Conservation (phyloP, 2,113 vertebrate species). For the Anoura caudifer region DNA sequence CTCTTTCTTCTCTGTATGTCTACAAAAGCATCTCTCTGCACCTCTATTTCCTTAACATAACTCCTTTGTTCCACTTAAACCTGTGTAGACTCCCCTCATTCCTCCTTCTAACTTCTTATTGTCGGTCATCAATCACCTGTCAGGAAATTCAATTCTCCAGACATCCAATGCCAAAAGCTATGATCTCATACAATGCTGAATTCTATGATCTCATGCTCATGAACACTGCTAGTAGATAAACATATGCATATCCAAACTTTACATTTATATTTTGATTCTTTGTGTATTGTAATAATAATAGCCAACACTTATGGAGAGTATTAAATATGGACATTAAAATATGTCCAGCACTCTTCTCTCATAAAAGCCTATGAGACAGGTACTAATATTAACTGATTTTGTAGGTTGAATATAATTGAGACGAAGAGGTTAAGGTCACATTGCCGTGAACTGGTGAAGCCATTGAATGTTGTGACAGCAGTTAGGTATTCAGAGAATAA, state of each 20-base stretch:
- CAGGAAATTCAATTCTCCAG: neutral
- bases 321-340: neutral
- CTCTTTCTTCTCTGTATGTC: neutral
- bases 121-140: neutral
- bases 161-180: neutral
- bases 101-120: neutral
- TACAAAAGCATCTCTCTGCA: neutral
- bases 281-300: neutral
- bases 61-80: neutral
- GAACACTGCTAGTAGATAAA: neutral
- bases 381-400: neutral
- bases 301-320: neutral
- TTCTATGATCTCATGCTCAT: neutral
- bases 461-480: neutral
- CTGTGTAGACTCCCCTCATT: neutral
- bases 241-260: neutral
- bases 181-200: neutral
- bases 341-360: neutral
- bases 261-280: neutral
- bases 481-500: neutral
- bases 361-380: neutral
- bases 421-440: neutral
- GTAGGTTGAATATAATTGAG: neutral
- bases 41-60: neutral
- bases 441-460: neutral